Base-by-base conservation (phyloP, 2,113 vertebrate species). In the Maccullochella peelii region DNA sequence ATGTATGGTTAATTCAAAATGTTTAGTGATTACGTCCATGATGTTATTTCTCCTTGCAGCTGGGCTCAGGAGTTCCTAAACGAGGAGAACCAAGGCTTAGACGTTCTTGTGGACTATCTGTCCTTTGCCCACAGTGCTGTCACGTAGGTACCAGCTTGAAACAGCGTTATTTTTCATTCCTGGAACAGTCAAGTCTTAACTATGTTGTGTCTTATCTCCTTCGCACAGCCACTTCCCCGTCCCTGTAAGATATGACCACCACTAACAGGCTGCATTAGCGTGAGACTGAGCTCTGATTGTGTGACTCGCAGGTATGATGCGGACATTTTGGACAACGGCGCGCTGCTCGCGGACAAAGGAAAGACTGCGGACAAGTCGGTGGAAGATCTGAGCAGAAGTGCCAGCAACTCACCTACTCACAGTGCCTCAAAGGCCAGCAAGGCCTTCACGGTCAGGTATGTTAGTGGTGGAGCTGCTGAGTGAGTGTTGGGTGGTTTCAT, bases 31-130 rank as follows among this genome's bases (percentile, higher is more conserved):
- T 38, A 6, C 7, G 38, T 38, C 38, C 38, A 38, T 38, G 38
- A 38, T 38, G 4, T 38, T 8, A 44, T 12, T 8, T 42, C 8
- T 2, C 8, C 8, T 20, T 44, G 4, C 89, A 97, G 97, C 68
- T 97, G 97, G 97, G 96, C 96, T 73, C 84, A 97, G 89, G 97
- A 97, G 83, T 99, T 99, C 85, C 96, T 99, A 18, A 98, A 95
- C 2, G 96, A 98, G 58, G 96, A 98, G 83, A 99, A 98, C 90
- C 96, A 95, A 0, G 98, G 98, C 4, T 92, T 99, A 86, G 97
- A 99, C 0, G 96, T 98, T 68, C 94, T 99, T 1, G 96, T 99
- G n/a, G 97, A 99, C 47, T 99, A 98, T 80, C 93, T 99, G 63
- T 96, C 97, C 38, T 96, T 96, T 0, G 96, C 97, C 55, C 98